Percentiles rank a stretch among this genome's conserved stretches.
Conservation (phyloP, 2,113 vertebrate genomes). For the Hemiprocne comata region DNA sequence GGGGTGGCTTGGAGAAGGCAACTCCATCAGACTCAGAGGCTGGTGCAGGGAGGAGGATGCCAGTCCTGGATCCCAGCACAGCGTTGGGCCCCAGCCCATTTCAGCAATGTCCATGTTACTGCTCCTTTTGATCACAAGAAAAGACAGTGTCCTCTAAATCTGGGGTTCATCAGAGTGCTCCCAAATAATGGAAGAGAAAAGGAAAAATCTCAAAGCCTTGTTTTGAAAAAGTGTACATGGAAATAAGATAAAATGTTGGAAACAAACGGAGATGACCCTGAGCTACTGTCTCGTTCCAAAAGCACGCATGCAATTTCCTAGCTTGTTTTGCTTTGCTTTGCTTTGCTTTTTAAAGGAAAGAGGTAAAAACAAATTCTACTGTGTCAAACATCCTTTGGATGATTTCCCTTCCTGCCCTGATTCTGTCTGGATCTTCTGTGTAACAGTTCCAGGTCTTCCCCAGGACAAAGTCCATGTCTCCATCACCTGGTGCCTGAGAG, state of each 20-base stretch:
- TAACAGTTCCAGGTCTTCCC: not conserved
- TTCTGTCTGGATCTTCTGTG: not conserved
- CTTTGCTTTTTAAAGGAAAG: constrained; percentile 48
- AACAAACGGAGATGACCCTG: constrained; percentile 51
- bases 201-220: not conserved
- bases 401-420: constrained; percentile 19
- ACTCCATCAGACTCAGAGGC: not conserved
- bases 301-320: constrained; percentile 43
- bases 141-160: not conserved
- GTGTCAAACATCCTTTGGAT: constrained; percentile 32
- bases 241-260: constrained; percentile 51
- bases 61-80: not conserved
- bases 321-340: constrained; percentile 31
- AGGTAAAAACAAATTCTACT: constrained; percentile 32
- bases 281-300: constrained; percentile 41
- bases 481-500: not conserved
- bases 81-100: not conserved
- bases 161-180: fast-evolving
- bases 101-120: not conserved
- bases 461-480: not conserved
- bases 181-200: not conserved
- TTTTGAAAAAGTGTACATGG: not conserved
- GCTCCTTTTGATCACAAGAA: not conserved
- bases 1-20: not conserved
- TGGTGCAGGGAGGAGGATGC: not conserved